These are phyloP conservation scores for Parelbella ahira DNA, from an alignment of 2,888 invertebrate species.

Conservation along the genomic window DNA sequence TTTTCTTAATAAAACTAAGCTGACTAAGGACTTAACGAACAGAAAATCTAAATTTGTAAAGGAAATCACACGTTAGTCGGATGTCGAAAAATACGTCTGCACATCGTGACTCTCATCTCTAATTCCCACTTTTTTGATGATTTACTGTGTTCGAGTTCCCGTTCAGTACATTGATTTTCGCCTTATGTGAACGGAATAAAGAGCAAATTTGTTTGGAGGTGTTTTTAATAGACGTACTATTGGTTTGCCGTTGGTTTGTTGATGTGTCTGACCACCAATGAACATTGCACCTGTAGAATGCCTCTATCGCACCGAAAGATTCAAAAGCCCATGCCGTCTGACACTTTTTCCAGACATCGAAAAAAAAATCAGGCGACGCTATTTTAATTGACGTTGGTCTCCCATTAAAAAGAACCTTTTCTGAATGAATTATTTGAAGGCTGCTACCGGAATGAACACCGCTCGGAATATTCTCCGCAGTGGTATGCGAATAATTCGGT, in stretches of 20 bases:
- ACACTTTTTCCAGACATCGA: conserved; percentile 55
- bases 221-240: conserved; percentile 16
- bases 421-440: conserved; percentile 62
- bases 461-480: conserved; percentile 52
- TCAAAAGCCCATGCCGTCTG: conserved; percentile 60
- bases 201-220: conserved; percentile 35
- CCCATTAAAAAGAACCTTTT: conserved; percentile 55
- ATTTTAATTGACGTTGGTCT: conserved; percentile 74
- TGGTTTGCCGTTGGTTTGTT: conserved; percentile 36
- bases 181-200: conserved; percentile 29
- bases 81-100: conserved; percentile 2
- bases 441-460: conserved; percentile 61
- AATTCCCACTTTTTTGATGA: conserved; percentile 44
- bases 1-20: no score
- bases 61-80: conserved; percentile 2
- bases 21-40: no score
- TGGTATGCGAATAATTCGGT: conserved; percentile 71
- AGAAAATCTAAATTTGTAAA: not conserved
- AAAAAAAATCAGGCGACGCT: conserved; percentile 49
- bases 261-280: conserved; percentile 66
- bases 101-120: conserved; percentile 39
- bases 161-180: not conserved
- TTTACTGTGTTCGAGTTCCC: not conserved
- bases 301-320: conserved; percentile 68
- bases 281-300: conserved; percentile 72